Evolutionary conservation across 2,888 invertebrate genomes (phyloP), one percentile per base, ranked within the genome.

Genomic region (Sarcophaga caerulescens): DNA sequence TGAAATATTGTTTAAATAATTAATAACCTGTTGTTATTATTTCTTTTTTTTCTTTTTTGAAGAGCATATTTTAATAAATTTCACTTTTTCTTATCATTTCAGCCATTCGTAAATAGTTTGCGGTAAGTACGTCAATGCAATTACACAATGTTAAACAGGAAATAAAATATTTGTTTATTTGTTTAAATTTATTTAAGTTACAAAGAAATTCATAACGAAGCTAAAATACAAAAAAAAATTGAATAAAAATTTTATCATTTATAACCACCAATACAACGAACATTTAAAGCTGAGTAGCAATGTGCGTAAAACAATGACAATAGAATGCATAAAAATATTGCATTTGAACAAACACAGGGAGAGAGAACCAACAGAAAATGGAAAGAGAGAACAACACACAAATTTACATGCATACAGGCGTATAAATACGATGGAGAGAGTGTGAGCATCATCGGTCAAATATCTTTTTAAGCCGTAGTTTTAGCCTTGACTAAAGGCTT

Each of bases 121-220:
- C 8, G 65, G 65, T 66, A 44, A 66, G 65, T 66, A 66, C 14
- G 65, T 66, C 17, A 66, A 35, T 66, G 35, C 12, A 66, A 45
- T 45, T 66, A 44, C 11, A 11, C 35, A 68, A 45, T 47, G 19
- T 19, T 12, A 19, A 23, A n/a, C 1, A 4, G 70, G 52, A 57
- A 70, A 57, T 57, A n/a, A 17, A 57, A 45, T 45, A 4, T 25
- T 57, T 25, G 21, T 3, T 57, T 14, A 1, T 47, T 52, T 52
- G 17, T 52, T 12, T 14, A 17, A 17, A 14, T 52, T 52, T 12
- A 52, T 52, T 52, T 52, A 52, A 35, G 8, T 35, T 8, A 35
- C 35, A 35, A 35, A 35, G 35, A 35, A 35, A 35, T 35, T 35
- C 10, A 35, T 35, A 35, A 35, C 35, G 35, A 35, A 35, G 10